phyloP scores from a whole-genome alignment of 2,797 vertebrate genomes.

The Botia almorhae region DNA sequence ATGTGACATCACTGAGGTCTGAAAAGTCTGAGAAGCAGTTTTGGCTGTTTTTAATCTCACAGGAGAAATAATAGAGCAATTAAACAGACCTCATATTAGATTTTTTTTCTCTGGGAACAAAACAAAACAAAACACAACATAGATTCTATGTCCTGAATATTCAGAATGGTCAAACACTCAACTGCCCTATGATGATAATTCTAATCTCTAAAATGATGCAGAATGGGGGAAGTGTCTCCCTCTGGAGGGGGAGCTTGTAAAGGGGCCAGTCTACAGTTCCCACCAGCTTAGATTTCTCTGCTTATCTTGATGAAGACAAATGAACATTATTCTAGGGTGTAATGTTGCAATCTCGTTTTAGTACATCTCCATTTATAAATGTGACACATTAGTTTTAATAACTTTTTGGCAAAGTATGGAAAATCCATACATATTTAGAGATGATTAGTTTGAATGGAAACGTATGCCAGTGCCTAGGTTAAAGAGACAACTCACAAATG shows the following conservation, averaged over 20 bases:
- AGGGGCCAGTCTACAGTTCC: constrained; percentile 49
- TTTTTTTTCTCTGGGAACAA: background rate
- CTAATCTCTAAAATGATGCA: constrained; percentile 18
- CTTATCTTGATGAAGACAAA: constrained; percentile 72
- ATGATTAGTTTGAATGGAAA: constrained; percentile 69
- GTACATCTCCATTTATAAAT: constrained; percentile 69
- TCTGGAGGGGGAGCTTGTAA: constrained; percentile 52
- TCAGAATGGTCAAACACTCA: background rate
- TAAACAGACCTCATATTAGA: background rate
- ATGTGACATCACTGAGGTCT: background rate
- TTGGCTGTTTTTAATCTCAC: background rate
- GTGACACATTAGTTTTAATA: constrained; percentile 72
- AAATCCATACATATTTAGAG: constrained; percentile 74
- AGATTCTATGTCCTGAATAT: background rate
- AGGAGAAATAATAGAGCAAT: background rate
- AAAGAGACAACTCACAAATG: constrained; percentile 67
- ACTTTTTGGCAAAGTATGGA: constrained; percentile 76
- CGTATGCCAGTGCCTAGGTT: constrained; percentile 61
- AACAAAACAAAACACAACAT: background rate
- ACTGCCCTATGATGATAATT: constrained; percentile 5
- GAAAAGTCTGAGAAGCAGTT: background rate
- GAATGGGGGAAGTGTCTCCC: constrained; percentile 56
- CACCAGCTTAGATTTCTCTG: constrained; percentile 48
- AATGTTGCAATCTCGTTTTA: constrained; percentile 76
- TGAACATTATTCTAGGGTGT: constrained; percentile 64